Evolutionary conservation across 2,888 invertebrate species (phyloP), one percentile per base, ranked within the genome.

Genomic region (Gymnoscelis rufifasciata): DNA sequence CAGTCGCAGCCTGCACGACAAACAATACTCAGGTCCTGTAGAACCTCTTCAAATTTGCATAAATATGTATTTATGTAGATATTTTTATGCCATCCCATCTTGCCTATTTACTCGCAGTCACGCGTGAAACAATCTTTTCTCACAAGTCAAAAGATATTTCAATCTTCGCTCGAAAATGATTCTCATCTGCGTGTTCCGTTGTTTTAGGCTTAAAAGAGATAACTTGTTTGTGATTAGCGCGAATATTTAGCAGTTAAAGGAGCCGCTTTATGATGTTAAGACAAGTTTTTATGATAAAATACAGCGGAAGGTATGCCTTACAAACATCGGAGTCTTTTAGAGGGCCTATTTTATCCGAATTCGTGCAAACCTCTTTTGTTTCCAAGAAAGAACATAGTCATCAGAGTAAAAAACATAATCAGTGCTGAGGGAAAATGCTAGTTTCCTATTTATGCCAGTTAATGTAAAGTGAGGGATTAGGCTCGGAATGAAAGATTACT

Each of bases 1-100:
- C 53, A 15, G 48, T 38, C 50, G 53, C 59, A 56, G 53, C 54
- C 52, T 44, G 59, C 59, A 39, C 47, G 27, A 38, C 54, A 58
- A 62, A 67, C 66, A 69, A 68, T 63, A 62, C 57, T 54, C 30
- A 23, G 42, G 30, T 53, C 57, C 61, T 56, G 60, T 44, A 44
- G 60, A 56, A 57, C 60, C 65, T 67, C 60, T 61, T 60, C 50
- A 54, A 68, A 66, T 66, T 65, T 60, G 57, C 62, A 62, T 59
- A 57, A 55, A 54, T 59, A 56, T 52, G 57, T 53, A 57, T 56
- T 54, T 55, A 45, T 49, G 40, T 41, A 30, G 35, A 39, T 39
- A 45, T 14, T 35, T 42, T 43, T 42, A 38, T 38, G 27, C 42
- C 30, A 38, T 38, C 26, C 45, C 26, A 35, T 7, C 31, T 35